A percentile compares a stretch with the other conserved stretches of the same genome.
Evolutionary conservation across 2,888 invertebrate genomes (phyloP).

Genomic region (Amiota minor): DNA sequence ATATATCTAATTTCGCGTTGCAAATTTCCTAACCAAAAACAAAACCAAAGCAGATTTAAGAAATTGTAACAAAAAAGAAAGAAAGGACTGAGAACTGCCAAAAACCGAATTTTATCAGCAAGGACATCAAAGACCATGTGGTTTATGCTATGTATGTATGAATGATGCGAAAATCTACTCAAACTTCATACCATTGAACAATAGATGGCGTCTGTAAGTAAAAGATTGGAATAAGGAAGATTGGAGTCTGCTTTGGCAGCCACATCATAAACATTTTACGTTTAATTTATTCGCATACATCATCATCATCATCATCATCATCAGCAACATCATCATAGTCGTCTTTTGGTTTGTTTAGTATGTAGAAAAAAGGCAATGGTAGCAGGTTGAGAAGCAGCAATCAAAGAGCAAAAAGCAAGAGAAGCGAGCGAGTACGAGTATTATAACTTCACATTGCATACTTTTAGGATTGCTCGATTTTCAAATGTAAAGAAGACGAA

Average conservation of each 20-base stretch:
- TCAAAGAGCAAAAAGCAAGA: not conserved
- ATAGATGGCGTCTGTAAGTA: not conserved
- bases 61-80: too few species aligned
- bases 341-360: not conserved
- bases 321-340: slow-evolving; percentile 7
- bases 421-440: not conserved
- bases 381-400: not conserved
- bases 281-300: slow-evolving; percentile 44
- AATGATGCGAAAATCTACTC: too few species aligned
- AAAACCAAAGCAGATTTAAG: not conserved
- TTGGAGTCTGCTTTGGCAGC: not conserved
- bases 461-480: not conserved
- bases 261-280: slow-evolving; percentile 50
- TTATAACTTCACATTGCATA: not conserved
- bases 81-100: too few species aligned
- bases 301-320: slow-evolving; percentile 13
- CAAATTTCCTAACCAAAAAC: slow-evolving; percentile 13
- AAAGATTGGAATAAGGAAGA: not conserved
- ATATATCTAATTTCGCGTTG: slow-evolving; percentile 21
- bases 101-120: slow-evolving; percentile 13
- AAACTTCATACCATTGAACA: not conserved
- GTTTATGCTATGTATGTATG: too few species aligned
- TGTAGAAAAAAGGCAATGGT: not conserved
- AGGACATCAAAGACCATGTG: slow-evolving; percentile 13
- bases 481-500: too few species aligned